Evolutionary conservation across 2,113 vertebrate genomes (phyloP).

Genomic region (Oreochromis spilurus): DNA sequence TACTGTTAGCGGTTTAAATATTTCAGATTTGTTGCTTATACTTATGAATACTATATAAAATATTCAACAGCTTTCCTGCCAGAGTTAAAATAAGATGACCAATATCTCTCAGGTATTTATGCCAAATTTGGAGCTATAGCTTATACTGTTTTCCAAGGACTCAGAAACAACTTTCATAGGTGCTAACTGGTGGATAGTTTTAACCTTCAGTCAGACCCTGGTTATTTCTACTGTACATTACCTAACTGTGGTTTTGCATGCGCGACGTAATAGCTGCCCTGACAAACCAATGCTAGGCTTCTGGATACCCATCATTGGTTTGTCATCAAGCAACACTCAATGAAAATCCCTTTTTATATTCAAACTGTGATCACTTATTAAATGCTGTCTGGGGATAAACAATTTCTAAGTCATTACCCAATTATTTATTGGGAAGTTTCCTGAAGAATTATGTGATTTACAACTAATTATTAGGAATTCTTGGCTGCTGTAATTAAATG

Average conservation of each 20-base stretch:
- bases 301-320: neutral
- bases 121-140: neutral
- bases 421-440: neutral
- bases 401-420: neutral
- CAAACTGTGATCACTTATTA: neutral
- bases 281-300: neutral
- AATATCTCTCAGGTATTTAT: neutral
- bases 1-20: neutral
- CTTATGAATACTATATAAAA: neutral
- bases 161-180: neutral
- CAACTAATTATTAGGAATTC: neutral
- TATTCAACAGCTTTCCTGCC: neutral
- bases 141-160: neutral
- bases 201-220: neutral
- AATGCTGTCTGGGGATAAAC: neutral
- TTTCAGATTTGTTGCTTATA: neutral
- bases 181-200: neutral
- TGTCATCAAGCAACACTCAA: neutral
- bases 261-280: neutral
- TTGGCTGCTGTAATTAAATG: neutral
- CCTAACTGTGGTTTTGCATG: neutral
- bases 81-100: neutral
- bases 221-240: neutral
- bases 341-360: neutral
- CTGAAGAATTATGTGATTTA: neutral